These are phyloP conservation scores for Heliconius eleuchia DNA, from an alignment of 1,140 invertebrate genomes.

Conservation along the genomic window DNA sequence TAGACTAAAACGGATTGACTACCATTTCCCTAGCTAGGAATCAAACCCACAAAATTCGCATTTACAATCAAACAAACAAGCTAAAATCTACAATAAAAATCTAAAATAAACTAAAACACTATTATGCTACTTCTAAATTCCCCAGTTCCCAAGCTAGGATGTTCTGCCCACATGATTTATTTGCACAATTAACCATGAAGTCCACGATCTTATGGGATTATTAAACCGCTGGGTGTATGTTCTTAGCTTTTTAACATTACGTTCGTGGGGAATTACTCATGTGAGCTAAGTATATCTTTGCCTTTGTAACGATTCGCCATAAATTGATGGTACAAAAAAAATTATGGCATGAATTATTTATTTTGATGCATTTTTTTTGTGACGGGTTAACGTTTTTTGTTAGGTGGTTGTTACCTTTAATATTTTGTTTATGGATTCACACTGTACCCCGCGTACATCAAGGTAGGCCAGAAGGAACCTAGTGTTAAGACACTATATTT, in stretches of 20 bases:
- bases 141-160: constrained; percentile 9
- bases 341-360: not conserved
- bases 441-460: no score
- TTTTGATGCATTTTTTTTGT: not conserved
- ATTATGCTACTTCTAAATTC: constrained; percentile 1
- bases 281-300: constrained; percentile 17
- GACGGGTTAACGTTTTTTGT: not conserved
- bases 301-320: not conserved
- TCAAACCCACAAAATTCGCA: no score
- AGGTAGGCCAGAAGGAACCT: not conserved
- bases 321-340: constrained; percentile 1
- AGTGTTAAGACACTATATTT: not conserved
- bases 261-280: constrained; percentile 33
- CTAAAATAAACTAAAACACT: no score
- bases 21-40: no score
- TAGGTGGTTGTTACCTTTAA: not conserved
- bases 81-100: no score
- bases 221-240: constrained; percentile 28
- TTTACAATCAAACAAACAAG: no score
- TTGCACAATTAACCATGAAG: constrained; percentile 43
- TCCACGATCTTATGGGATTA: constrained; percentile 43
- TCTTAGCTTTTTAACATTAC: constrained; percentile 33
- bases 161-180: constrained; percentile 45
- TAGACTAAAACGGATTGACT: no score
- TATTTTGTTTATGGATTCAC: not conserved